Percentiles rank a stretch among this genome's conserved stretches.
phyloP scores from a whole-genome alignment of 2,797 vertebrate species.

The Synaphobranchus kaupii region DNA sequence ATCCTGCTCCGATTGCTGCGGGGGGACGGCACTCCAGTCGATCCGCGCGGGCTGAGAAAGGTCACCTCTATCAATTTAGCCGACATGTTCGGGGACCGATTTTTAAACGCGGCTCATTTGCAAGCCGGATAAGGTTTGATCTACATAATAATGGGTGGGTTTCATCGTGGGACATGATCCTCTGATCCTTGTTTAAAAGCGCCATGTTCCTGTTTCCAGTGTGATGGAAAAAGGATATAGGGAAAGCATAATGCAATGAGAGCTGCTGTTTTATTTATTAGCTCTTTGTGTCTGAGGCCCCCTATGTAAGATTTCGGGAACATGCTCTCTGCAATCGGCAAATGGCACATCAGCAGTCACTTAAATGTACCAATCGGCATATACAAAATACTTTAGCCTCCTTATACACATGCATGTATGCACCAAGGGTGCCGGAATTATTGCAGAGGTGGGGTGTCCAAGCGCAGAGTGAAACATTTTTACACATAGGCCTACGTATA shows the following conservation, averaged over 20 bases:
- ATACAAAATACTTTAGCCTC: not conserved
- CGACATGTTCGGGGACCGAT: not conserved
- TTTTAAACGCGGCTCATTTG: constrained; percentile 10
- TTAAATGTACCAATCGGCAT: not conserved
- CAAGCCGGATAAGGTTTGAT: not conserved
- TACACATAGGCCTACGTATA: too few species aligned
- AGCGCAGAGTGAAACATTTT: too few species aligned
- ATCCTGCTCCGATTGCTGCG: not conserved
- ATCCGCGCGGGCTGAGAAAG: not conserved
- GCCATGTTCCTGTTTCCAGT: not conserved
- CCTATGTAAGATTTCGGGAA: not conserved
- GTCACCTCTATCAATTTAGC: constrained; percentile 9
- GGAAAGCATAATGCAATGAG: constrained; percentile 1
- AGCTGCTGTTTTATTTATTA: constrained; percentile 13
- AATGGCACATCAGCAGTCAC: constrained; percentile 15
- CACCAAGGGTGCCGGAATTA: not conserved
- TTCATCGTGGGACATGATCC: not conserved
- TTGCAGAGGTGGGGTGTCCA: too few species aligned
- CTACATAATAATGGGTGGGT: constrained; percentile 18
- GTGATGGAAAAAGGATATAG: not conserved
- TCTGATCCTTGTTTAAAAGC: constrained; percentile 4
- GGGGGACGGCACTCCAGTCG: constrained; percentile 13
- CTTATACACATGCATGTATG: not conserved
- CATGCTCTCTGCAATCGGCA: not conserved
- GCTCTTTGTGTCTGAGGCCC: not conserved